Percentiles rank a stretch among this genome's conserved stretches.
These are phyloP conservation scores for Xiphorhynchus erythropygius DNA, from an alignment of 2,797 vertebrate species.

Conservation along the genomic window DNA sequence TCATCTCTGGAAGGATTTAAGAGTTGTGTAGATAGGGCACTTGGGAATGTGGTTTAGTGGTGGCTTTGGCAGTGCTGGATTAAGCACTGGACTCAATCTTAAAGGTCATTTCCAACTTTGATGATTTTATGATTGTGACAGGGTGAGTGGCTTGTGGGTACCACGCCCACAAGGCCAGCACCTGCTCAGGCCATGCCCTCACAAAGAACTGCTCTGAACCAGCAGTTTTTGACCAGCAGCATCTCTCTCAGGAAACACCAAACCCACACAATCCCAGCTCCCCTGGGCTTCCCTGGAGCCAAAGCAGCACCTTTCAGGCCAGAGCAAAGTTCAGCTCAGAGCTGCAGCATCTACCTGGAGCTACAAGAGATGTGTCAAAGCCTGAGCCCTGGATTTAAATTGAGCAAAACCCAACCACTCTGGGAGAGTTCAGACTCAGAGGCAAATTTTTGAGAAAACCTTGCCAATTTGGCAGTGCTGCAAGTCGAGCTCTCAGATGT, in stretches of 20 bases:
- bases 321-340: background rate
- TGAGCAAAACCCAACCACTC: background rate
- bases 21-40: background rate
- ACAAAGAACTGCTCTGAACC: background rate
- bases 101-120: background rate
- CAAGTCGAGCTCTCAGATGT: background rate
- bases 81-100: accelerated
- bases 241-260: background rate
- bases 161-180: accelerated
- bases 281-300: accelerated
- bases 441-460: background rate
- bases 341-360: background rate
- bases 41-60: accelerated
- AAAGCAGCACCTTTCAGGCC: background rate
- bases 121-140: accelerated
- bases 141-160: accelerated
- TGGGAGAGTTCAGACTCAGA: background rate
- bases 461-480: background rate
- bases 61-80: background rate
- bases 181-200: accelerated
- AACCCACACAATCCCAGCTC: background rate
- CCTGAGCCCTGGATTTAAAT: background rate
- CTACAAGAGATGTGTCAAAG: background rate
- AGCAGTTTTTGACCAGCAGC: accelerated
- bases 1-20: background rate